Base-by-base conservation (phyloP, 2,888 invertebrate genomes). In the Nipponacmea schrenckii region DNA sequence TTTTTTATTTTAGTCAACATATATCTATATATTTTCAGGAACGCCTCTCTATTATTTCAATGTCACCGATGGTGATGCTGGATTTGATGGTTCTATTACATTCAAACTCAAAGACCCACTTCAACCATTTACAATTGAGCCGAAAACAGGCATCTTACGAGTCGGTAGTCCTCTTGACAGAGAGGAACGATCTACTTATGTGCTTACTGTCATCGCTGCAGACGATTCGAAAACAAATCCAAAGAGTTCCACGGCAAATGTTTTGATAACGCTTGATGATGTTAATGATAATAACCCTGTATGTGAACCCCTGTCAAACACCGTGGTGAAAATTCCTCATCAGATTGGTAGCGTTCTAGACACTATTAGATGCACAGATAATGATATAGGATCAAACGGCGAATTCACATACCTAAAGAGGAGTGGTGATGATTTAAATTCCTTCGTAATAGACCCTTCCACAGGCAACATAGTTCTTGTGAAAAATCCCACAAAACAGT, bases 51-150 rank as follows among this genome's bases (percentile, higher is more conserved):
- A 76, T 44, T 72, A 77, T 44, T 71, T 81, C 1, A 64, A 67
- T 10, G 84, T 81, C 1, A 77, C 76, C 1, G 84, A 83, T 70
- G 67, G 31, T 2, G 84, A 84, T 67, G 15, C 66, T 1, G 81
- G 80, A 10, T 12, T 65, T 15, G 82, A 82, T 64, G 82, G 81
- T 12, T 48, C 20, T 1, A 62, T 84, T 12, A 14, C 62, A 15
- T 81, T 76, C 66, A 66, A 72, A 2, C 27, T 81, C 62, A 63
- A 63, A 14, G 65, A 75, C 14, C 65, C 68, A 24, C 44, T 62
- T 44, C 20, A 48, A 8, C 65, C 50, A 2, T 68, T 70, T 31
- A 56, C 65, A n/a, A 70, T 73, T 24, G 71, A 76, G 20, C 48
- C 50, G 10, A 75, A 77, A 62, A 69, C 65, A 12, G 73, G 81